Conservation (phyloP, 2,888 invertebrate species). For the Aspidiotus rigidus region DNA sequence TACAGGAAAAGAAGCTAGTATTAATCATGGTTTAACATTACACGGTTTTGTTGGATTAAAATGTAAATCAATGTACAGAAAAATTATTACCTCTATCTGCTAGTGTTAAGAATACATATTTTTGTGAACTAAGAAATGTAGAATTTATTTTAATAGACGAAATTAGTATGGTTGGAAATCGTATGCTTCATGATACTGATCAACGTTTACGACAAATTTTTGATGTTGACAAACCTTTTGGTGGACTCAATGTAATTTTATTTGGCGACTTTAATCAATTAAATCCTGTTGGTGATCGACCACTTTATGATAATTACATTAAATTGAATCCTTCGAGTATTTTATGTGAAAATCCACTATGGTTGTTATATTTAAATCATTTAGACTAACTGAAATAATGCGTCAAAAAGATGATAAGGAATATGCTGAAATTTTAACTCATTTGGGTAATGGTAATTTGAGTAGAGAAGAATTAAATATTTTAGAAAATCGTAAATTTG, state of each 20-base stretch:
- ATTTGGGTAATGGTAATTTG: background rate
- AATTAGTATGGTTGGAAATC: slow-evolving; percentile 35
- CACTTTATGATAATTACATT: background rate
- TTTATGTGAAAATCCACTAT: slow-evolving; percentile 29
- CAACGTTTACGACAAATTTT: slow-evolving; percentile 23
- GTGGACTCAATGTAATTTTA: slow-evolving; percentile 33
- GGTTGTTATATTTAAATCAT: slow-evolving; percentile 35
- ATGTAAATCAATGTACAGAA: slow-evolving; percentile 29
- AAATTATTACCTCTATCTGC: slow-evolving; percentile 31
- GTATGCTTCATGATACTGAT: slow-evolving; percentile 19
- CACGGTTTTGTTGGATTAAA: slow-evolving; percentile 36
- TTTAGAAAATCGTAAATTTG: background rate
- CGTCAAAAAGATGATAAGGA: slow-evolving; percentile 36
- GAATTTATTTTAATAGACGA: slow-evolving; percentile 37
- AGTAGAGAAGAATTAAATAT: background rate
- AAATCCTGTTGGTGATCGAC: slow-evolving; percentile 37
- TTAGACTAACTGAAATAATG: slow-evolving; percentile 37
- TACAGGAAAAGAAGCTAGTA: slow-evolving; percentile 37
- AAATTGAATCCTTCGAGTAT: background rate
- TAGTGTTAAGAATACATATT: slow-evolving; percentile 31
- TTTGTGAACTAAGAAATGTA: slow-evolving; percentile 33
- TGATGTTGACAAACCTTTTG: slow-evolving; percentile 45
- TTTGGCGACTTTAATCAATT: slow-evolving; percentile 38
- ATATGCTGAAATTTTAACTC: slow-evolving; percentile 30
- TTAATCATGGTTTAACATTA: slow-evolving; percentile 35